Percentiles rank a stretch among this genome's conserved stretches.
Conservation (phyloP, 2,797 vertebrate species). For the Micropoecilia bifurca region DNA sequence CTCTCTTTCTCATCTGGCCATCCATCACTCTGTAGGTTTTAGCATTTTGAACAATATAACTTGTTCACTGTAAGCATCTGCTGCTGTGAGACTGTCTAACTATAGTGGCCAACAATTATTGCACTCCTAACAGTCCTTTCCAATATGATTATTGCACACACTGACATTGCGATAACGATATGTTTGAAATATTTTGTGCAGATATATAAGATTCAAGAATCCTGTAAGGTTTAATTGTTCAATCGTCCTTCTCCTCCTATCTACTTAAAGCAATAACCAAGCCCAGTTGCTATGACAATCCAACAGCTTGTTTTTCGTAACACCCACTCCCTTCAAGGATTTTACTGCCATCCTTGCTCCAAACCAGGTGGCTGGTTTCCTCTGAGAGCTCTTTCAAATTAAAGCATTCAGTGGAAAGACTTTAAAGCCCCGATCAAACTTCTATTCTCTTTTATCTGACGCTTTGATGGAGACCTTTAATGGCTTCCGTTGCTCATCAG, state of each 20-base stretch:
- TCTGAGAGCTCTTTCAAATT: slow-evolving; percentile 68
- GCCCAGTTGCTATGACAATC: slow-evolving; percentile 78
- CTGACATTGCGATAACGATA: background rate
- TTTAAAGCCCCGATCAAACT: slow-evolving; percentile 64
- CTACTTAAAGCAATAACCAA: slow-evolving; percentile 62
- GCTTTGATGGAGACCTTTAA: slow-evolving; percentile 42
- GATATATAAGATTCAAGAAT: no score
- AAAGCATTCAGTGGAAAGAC: slow-evolving; percentile 68
- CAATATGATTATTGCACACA: no score
- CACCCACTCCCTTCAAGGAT: slow-evolving; percentile 51
- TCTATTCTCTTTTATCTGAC: slow-evolving; percentile 49
- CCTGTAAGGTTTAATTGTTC: slow-evolving; percentile 25
- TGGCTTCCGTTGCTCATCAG: slow-evolving; percentile 27
- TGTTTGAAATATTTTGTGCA: background rate
- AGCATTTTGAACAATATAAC: no score
- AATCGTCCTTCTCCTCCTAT: slow-evolving; percentile 28
- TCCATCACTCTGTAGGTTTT: no score
- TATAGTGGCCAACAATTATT: no score
- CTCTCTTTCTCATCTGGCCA: no score
- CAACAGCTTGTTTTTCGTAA: slow-evolving; percentile 64
- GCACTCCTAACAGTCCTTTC: no score
- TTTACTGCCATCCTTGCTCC: slow-evolving; percentile 59
- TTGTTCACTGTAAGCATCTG: no score
- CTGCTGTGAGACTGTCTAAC: no score
- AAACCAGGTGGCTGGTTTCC: slow-evolving; percentile 71